These are phyloP conservation scores for Ceratina australensis DNA, from an alignment of 1,140 invertebrate genomes.

Conservation along the genomic window DNA sequence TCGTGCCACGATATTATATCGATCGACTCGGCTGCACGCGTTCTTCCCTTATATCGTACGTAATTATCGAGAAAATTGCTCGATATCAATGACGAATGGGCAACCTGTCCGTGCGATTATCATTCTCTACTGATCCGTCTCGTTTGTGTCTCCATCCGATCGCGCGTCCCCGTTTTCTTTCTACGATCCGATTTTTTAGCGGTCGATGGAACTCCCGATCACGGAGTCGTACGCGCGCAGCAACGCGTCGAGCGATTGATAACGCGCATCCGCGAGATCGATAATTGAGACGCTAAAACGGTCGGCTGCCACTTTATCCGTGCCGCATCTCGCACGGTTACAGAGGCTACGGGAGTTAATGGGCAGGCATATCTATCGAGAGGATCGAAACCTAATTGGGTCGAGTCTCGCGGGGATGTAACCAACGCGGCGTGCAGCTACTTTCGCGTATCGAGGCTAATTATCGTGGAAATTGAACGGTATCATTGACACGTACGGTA, in stretches of 20 bases:
- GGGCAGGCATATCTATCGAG: conserved; percentile 51
- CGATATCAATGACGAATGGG: conserved; percentile 51
- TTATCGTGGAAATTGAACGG: conserved; percentile 59
- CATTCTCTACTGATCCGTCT: conserved; percentile 1
- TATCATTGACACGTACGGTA: conserved; percentile 51
- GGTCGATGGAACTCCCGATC: not conserved
- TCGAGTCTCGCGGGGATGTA: conserved; percentile 50
- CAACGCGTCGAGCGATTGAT: conserved; percentile 31
- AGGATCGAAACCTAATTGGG: conserved; percentile 61
- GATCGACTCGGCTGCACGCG: conserved; percentile 10
- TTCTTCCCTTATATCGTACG: conserved; percentile 61
- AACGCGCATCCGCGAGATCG: conserved; percentile 45
- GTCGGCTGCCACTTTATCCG: conserved; percentile 44
- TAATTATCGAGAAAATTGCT: conserved; percentile 72
- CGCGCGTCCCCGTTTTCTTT: not conserved
- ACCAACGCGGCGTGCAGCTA: conserved; percentile 24
- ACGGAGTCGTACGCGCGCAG: conserved; percentile 1
- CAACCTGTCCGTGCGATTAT: conserved; percentile 3
- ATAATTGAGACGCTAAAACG: conserved; percentile 58
- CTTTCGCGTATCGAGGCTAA: conserved; percentile 50
- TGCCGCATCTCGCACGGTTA: conserved; percentile 54
- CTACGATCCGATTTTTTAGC: not conserved
- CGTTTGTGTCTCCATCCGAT: conserved; percentile 15
- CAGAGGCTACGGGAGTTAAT: conserved; percentile 51
- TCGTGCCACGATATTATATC: conserved; percentile 20